Evolutionary conservation across 2,113 vertebrate species (phyloP), one percentile per base, ranked within the genome.

Genomic region (Cephalopholis sonnerati): DNA sequence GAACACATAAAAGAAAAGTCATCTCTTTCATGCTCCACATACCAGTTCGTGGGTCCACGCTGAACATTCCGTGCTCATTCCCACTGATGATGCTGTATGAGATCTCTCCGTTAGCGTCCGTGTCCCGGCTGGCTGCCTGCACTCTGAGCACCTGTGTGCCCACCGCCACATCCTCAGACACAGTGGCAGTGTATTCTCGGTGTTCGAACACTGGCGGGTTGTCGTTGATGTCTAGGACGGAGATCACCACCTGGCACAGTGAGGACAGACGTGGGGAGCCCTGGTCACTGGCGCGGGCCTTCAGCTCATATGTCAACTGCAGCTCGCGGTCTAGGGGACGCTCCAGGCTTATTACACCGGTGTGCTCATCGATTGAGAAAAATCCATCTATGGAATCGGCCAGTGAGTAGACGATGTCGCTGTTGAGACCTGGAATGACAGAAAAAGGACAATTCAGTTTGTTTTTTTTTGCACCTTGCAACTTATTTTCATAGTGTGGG

Each of bases 181-280:
- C 88, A 0, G 95, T 95, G 29, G 96, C 95, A 1, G 95, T 94
- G 57, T 99, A 99, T 13, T 99, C 98, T 0, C 97, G 96, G 1
- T 96, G 96, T 91, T 99, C 98, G 82, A 99, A 99, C 75, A 99
- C 96, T 0, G 98, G 98, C 0, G 98, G 98, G 62, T 99, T 99
- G 92, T 99, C 98, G 74, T 99, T 99, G 92, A 99, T 99, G 91
- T 99, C 98, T 91, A 99, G 89, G 77, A 99, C 96, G 0, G 98
- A 98, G 70, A 99, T 90, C 5, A 96, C 66, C 20, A 99, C 95
- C 9, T 88, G 95, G 78, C 95, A 94, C 4, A 95, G 76, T 1
- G 97, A 94, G 16, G 96, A 97, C 7, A 97, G 90, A 7, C 93
- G 96, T 0, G 96, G 97, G 64, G 95, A 93, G 55, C 98, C 98